These are phyloP conservation scores for Oscheius myriophilus DNA, from an alignment of 2,888 invertebrate species.

Conservation along the genomic window DNA sequence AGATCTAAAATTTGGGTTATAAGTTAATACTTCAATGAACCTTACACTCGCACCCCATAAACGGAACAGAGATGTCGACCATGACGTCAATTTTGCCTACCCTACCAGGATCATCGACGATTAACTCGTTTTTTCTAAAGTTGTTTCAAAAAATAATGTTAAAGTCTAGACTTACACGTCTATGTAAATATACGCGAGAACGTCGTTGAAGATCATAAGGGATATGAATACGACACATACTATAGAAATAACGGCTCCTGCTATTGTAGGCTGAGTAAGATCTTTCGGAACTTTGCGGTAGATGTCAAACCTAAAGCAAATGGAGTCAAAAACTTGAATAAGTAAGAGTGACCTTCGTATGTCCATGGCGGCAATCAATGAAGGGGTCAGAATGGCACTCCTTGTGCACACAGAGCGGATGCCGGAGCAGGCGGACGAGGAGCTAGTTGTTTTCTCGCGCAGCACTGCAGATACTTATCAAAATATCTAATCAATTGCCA, in stretches of 20 bases:
- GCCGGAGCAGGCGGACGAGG: conserved; percentile 5
- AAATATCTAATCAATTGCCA: too few relatives aligned
- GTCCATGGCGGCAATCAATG: conserved; percentile 41
- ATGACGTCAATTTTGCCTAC: conserved; percentile 75
- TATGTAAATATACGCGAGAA: conserved; percentile 55
- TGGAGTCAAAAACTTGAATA: not conserved
- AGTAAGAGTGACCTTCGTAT: conserved; percentile 43
- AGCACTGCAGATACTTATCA: too few relatives aligned
- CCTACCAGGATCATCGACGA: conserved; percentile 75
- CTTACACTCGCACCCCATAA: conserved; percentile 75
- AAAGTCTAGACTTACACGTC: conserved; percentile 52
- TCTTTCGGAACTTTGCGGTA: conserved; percentile 78
- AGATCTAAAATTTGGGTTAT: conserved; percentile 70
- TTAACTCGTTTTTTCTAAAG: conserved; percentile 72
- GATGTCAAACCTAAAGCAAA: conserved; percentile 74
- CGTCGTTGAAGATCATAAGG: conserved; percentile 60
- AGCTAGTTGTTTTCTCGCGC: too few relatives aligned
- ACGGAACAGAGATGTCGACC: conserved; percentile 74
- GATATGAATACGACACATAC: conserved; percentile 49
- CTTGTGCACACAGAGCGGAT: conserved; percentile 23
- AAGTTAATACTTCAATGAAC: not conserved
- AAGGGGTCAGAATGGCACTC: conserved; percentile 34
- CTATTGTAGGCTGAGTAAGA: conserved; percentile 76
- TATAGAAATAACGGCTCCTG: conserved; percentile 57
- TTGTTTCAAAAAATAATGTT: not conserved